Evolutionary conservation across 2,888 invertebrate species (phyloP), one percentile per base, ranked within the genome.

Genomic region (Eristalis intricaria): DNA sequence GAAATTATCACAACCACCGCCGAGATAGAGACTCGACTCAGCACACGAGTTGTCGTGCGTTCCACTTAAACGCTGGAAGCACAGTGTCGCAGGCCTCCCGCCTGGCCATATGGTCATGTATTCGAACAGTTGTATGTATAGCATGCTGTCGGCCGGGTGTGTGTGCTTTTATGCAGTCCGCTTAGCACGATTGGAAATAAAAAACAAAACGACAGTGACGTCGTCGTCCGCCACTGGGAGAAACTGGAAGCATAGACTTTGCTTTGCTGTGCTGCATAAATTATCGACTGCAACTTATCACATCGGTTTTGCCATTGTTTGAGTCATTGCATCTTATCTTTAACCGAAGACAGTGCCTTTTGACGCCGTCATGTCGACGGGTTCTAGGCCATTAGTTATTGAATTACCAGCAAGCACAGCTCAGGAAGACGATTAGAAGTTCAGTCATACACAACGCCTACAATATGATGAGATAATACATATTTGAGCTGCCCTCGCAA

Each of bases 11-110:
- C 70, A 82, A 77, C 81, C 81, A 81, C 81, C 38, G 77, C 81
- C 32, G 77, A 81, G 75, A 84, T 80, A 66, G 68, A 76, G 78
- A 68, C 22, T 26, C 4, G 23, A 22, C 50, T 60, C 61, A 50
- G 50, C 61, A n/a, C 40, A 75, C 77, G 82, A 86, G 82, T 82
- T 86, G 78, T 82, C 86, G 86, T 86, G 86, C 82, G 86, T 86
- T 79, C 78, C 74, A 86, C 78, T 86, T 86, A 86, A 86, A 68
- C 65, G 82, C 78, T 86, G 78, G 78, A 83, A 86, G 58, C 86
- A 86, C 86, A 86, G 82, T 86, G 86, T 77, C 78, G 78, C 70
- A 86, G 75, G 75, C 86, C 78, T 83, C 29, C 69, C 82, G 60
- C 74, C 60, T 60, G 56, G 58, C 63, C 65, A 73, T 64, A 77